Base-by-base conservation (phyloP, 2,888 invertebrate genomes). In the Graphium colonna region DNA sequence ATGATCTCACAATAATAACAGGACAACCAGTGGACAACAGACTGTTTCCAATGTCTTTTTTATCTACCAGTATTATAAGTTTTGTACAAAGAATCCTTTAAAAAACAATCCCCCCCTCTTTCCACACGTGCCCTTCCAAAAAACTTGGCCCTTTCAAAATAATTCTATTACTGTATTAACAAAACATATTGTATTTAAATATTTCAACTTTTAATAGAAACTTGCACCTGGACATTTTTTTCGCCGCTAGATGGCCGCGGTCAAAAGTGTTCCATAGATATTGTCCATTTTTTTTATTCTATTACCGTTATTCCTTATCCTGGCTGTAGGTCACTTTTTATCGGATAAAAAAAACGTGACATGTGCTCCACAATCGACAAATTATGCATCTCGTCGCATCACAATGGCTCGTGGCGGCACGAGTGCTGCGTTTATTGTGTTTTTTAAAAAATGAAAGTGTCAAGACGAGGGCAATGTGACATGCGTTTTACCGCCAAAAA, bases 331-430 rank as follows among this genome's bases (percentile, higher is more conserved):
- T 88, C 87, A 88, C 73, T 82, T 85, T 88, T 84, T 81, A 75
- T 68, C 52, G 46, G 64, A 52, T 66, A 68, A 67, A 69, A 82
- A 36, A 86, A 86, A 83, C 74, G 70, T 68, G 79, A 78, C 89
- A 85, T 87, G 85, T 86, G 88, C 85, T 85, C 79, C 68, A 82
- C 79, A 82, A 85, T 85, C 79, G 69, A 82, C 79, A 82, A 86
- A 88, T 88, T 87, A 88, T 86, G 84, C 84, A 89, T 83, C 79
- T 79, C 76, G 78, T 60, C 84, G 86, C 81, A 73, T 82, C 79
- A 87, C 86, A 88, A 88, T 77, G 64, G 76, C 67, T 53, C 68
- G 71, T 64, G 69, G 69, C 63, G 72, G 77, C 84, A 82, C 82
- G 82, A 81, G 84, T 71, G 77, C 28, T 8, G 33, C 60, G 56